Percentiles rank a stretch among this genome's conserved stretches.
phyloP scores from a whole-genome alignment of 1,140 invertebrate genomes.

The Augochlora pura region DNA sequence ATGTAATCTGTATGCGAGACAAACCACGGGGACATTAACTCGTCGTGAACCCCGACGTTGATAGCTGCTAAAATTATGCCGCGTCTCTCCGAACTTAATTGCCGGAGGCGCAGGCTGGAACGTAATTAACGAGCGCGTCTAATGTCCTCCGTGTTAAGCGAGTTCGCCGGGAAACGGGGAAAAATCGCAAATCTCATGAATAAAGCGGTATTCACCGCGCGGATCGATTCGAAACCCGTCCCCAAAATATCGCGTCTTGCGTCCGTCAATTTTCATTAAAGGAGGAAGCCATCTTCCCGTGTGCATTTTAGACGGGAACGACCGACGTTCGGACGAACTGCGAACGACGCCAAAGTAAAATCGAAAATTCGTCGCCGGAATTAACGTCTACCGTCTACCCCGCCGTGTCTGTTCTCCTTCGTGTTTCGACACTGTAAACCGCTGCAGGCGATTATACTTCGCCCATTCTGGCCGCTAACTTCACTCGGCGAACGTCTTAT shows the following conservation, averaged over 20 bases:
- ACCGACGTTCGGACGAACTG: no score
- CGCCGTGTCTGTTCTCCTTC: background rate
- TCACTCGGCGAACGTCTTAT: background rate
- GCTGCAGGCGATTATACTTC: background rate
- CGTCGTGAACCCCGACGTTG: background rate
- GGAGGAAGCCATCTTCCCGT: no score
- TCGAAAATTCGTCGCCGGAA: background rate
- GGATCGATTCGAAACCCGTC: no score
- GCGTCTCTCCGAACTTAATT: constrained; percentile 35
- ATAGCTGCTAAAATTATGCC: constrained; percentile 24
- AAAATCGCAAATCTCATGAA: background rate
- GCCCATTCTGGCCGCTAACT: background rate
- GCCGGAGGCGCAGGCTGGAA: constrained; percentile 6
- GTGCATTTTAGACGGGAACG: no score
- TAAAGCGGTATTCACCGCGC: no score
- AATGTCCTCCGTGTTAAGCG: constrained; percentile 3
- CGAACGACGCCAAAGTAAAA: background rate
- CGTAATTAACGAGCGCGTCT: constrained; percentile 26
- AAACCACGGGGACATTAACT: constrained; percentile 8
- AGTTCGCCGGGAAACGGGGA: background rate
- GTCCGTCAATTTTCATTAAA: no score
- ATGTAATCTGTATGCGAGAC: constrained; percentile 7
- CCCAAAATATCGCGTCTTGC: background rate
- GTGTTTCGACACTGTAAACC: background rate
- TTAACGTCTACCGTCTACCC: background rate